Evolutionary conservation across 2,888 invertebrate genomes (phyloP).

Genomic region (Lypha dubia): DNA sequence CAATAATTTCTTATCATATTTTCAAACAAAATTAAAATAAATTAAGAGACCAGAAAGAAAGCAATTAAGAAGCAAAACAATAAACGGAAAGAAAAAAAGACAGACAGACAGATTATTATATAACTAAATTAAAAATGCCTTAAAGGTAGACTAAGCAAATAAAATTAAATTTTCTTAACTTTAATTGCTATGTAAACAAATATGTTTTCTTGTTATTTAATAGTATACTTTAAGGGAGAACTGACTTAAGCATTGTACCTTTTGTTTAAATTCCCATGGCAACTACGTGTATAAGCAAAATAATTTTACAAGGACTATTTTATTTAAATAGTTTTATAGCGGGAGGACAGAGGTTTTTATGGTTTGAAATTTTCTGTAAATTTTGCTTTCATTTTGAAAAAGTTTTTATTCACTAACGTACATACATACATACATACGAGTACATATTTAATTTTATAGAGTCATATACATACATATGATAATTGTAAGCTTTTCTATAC

Average conservation of each 20-base stretch:
- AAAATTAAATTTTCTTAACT: not conserved
- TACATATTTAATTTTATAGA: too few relatives aligned
- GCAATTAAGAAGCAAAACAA: slow-evolving; percentile 6
- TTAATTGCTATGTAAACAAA: slow-evolving; percentile 17
- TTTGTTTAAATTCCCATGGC: slow-evolving; percentile 53
- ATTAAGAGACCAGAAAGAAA: not conserved
- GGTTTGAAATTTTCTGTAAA: not conserved
- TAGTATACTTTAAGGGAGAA: slow-evolving; percentile 21
- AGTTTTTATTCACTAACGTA: not conserved
- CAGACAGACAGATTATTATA: not conserved
- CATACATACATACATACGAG: not conserved
- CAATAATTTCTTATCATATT: not conserved
- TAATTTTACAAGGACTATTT: slow-evolving; percentile 13
- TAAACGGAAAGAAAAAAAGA: not conserved
- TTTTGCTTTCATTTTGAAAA: not conserved
- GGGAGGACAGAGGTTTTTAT: not conserved
- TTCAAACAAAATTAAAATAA: slow-evolving; percentile 3
- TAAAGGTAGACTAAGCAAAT: not conserved
- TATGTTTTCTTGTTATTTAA: slow-evolving; percentile 12
- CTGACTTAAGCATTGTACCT: not conserved
- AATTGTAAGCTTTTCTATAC: slow-evolving; percentile 3
- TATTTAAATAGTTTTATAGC: not conserved
- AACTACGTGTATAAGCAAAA: slow-evolving; percentile 16
- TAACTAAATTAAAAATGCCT: slow-evolving; percentile 23
- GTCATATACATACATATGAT: not conserved